phyloP scores from a whole-genome alignment of 2,888 invertebrate genomes.

The Heliconius erato region DNA sequence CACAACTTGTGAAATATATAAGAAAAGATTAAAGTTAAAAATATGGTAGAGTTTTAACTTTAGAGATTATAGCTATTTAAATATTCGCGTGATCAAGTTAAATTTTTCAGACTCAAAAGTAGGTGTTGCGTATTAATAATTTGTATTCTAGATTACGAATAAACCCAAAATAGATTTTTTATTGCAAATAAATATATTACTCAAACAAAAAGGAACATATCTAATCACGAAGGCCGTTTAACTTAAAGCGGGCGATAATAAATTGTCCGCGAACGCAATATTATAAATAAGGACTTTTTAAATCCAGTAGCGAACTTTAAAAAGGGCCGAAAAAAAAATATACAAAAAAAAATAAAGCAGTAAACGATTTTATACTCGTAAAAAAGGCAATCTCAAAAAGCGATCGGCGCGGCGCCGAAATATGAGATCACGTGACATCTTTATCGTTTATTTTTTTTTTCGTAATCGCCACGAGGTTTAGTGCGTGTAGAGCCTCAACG shows the following conservation, averaged over 20 bases:
- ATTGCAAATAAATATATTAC: conserved; percentile 36
- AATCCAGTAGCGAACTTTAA: conserved; percentile 49
- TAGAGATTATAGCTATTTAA: neutral
- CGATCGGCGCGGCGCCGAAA: conserved; percentile 65
- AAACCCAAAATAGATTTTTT: conserved; percentile 42
- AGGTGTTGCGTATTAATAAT: conserved; percentile 37
- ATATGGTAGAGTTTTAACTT: neutral
- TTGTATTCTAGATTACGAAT: conserved; percentile 30
- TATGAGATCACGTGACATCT: conserved; percentile 77
- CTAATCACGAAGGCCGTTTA: conserved; percentile 46
- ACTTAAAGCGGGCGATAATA: conserved; percentile 43
- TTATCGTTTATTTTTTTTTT: conserved; percentile 65
- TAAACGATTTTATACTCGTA: conserved; percentile 59
- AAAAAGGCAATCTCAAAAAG: conserved; percentile 61
- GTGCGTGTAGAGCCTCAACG: conserved; percentile 41
- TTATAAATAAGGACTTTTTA: conserved; percentile 49
- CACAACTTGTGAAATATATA: neutral
- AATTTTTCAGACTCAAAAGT: conserved; percentile 31
- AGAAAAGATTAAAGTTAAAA: neutral
- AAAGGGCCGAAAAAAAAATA: conserved; percentile 47
- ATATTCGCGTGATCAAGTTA: conserved; percentile 38
- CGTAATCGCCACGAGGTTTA: conserved; percentile 49
- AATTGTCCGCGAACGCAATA: conserved; percentile 47
- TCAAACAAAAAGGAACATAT: conserved; percentile 41
- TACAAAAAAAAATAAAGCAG: conserved; percentile 44